Evolutionary conservation across 2,888 invertebrate species (phyloP).

Genomic region (Bimastos eiseni): DNA sequence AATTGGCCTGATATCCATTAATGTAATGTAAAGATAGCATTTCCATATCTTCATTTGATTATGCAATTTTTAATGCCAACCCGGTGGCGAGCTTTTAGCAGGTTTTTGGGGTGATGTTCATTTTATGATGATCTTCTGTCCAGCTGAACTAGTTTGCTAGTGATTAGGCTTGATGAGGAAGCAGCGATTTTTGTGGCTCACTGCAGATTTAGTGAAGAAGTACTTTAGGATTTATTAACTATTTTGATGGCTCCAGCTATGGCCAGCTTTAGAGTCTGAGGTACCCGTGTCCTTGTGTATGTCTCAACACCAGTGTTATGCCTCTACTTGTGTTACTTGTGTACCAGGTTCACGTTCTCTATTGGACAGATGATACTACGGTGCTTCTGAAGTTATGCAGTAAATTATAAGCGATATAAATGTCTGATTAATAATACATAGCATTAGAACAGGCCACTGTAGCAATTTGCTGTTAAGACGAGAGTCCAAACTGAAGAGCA

Average conservation of each 20-base stretch:
- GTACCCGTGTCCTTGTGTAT: neutral
- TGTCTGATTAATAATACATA: neutral
- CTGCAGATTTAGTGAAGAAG: neutral
- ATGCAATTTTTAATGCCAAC: neutral
- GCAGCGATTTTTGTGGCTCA: neutral
- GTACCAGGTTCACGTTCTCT: neutral
- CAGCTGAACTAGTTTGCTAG: neutral
- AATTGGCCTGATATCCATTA: too few species aligned
- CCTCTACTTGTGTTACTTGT: neutral
- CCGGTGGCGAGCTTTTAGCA: neutral
- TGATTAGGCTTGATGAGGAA: neutral
- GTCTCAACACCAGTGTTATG: neutral
- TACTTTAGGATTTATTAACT: neutral
- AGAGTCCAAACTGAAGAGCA: neutral
- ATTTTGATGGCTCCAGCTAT: neutral
- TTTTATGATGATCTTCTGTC: neutral
- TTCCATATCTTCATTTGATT: neutral
- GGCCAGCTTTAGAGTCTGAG: neutral
- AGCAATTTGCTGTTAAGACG: neutral
- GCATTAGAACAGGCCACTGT: neutral
- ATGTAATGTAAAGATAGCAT: too few species aligned
- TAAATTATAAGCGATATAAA: neutral
- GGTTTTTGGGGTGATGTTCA: neutral
- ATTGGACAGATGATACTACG: neutral
- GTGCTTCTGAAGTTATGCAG: neutral